Evolutionary conservation across 2,888 invertebrate genomes (phyloP).

Genomic region (Operophtera brumata): DNA sequence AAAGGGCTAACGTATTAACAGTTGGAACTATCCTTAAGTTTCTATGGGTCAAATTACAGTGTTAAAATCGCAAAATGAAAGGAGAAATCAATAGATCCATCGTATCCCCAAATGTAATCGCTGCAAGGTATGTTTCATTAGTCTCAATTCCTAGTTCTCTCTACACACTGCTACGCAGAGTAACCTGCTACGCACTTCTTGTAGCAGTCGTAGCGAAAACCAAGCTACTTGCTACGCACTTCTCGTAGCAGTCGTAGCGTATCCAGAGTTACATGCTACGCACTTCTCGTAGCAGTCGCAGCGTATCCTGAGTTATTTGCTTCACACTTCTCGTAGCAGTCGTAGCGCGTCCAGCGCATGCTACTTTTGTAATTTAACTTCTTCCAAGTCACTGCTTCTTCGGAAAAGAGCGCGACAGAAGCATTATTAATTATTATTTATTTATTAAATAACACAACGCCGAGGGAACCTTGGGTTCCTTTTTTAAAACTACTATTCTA

Average conservation of each 20-base stretch:
- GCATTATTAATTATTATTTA: no score
- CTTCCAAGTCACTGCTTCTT: no score
- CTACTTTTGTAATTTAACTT: no score
- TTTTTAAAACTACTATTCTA: no score
- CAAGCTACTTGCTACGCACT: not conserved
- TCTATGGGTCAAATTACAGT: conserved; percentile 47
- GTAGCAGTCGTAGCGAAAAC: not conserved
- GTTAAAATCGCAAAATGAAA: conserved; percentile 44
- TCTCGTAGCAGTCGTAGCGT: not conserved
- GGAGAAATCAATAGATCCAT: conserved; percentile 54
- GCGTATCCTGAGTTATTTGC: no score
- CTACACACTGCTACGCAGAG: no score
- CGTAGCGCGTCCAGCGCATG: not conserved
- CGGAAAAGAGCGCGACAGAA: no score
- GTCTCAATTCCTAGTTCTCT: no score
- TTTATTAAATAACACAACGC: no score
- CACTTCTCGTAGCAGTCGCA: not conserved
- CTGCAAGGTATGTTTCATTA: conserved; percentile 55
- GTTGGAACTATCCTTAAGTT: conserved; percentile 17
- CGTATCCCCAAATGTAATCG: conserved; percentile 54
- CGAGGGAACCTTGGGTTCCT: no score
- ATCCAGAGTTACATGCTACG: no score
- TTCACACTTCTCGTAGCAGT: not conserved
- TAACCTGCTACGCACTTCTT: not conserved
- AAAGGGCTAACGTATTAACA: conserved; percentile 27